phyloP scores from a whole-genome alignment of 2,113 vertebrate species.

The Trinectes maculatus region DNA sequence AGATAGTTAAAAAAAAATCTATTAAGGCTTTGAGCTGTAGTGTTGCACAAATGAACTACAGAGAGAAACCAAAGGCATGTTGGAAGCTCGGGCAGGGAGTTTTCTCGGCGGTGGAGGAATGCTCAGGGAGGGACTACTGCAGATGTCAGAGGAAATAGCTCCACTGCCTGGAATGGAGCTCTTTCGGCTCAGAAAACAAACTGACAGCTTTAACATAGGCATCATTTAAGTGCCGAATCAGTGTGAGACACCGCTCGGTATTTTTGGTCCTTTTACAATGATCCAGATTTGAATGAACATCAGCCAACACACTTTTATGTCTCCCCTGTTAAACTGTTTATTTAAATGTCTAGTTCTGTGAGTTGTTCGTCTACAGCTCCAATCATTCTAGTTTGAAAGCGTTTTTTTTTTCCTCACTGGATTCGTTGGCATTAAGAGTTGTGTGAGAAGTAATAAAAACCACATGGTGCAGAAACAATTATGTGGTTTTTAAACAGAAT shows the following conservation, averaged over 20 bases:
- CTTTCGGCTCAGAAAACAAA: constrained; percentile 78
- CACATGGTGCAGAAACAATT: constrained; percentile 65
- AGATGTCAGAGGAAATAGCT: constrained; percentile 83
- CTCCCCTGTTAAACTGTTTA: constrained; percentile 42
- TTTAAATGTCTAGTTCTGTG: constrained; percentile 35
- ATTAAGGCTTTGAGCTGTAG: constrained; percentile 54
- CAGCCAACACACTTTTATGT: constrained; percentile 10
- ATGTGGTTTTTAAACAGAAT: constrained; percentile 71
- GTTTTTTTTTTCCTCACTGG: constrained; percentile 25
- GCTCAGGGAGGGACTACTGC: constrained; percentile 79
- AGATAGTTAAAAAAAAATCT: constrained; percentile 64
- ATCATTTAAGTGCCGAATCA: constrained; percentile 38
- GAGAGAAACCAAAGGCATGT: constrained; percentile 76
- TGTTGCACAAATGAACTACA: constrained; percentile 64
- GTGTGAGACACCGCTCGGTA: background rate
- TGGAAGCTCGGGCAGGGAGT: constrained; percentile 78
- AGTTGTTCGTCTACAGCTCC: constrained; percentile 31
- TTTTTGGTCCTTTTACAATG: constrained; percentile 8
- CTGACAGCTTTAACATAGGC: constrained; percentile 60
- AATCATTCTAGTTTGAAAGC: constrained; percentile 52
- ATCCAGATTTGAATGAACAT: constrained; percentile 26
- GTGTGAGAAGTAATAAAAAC: constrained; percentile 54
- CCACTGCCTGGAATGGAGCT: constrained; percentile 72
- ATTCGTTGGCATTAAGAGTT: constrained; percentile 48
- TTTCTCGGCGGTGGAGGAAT: constrained; percentile 83